These are phyloP conservation scores for Pangasius larnaudii DNA, from an alignment of 2,797 vertebrate genomes.

Conservation along the genomic window DNA sequence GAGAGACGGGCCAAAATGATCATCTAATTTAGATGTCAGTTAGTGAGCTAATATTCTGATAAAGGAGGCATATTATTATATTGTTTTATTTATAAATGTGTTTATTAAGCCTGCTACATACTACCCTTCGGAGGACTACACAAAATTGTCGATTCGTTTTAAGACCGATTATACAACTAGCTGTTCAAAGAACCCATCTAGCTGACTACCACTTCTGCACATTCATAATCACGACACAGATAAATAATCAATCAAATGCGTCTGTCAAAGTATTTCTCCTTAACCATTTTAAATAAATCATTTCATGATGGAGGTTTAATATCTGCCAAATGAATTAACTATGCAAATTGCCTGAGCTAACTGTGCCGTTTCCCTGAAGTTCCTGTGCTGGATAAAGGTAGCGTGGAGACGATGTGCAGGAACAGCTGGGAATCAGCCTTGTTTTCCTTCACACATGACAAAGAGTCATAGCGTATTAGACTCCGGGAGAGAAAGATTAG, in stretches of 20 bases:
- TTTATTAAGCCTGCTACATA: neutral
- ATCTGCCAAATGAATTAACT: neutral
- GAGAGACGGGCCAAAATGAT: neutral
- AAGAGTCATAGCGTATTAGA: slow-evolving; percentile 58
- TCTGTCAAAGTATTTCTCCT: neutral
- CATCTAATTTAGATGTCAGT: neutral
- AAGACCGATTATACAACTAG: neutral
- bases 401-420: slow-evolving; percentile 24
- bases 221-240: neutral
- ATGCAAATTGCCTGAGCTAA: slow-evolving; percentile 49
- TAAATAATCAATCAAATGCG: neutral
- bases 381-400: slow-evolving; percentile 57
- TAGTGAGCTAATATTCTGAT: neutral
- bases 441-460: slow-evolving; percentile 59
- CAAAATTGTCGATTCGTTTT: neutral
- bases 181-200: neutral
- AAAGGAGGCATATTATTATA: neutral
- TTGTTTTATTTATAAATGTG: neutral
- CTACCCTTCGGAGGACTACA: neutral
- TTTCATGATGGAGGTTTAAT: neutral
- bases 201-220: neutral
- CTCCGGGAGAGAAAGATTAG: slow-evolving; percentile 36
- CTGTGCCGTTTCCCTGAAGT: slow-evolving; percentile 3
- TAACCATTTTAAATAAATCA: neutral
- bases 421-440: slow-evolving; percentile 60